phyloP scores from a whole-genome alignment of 2,113 vertebrate species.

The Elachura formosa region DNA sequence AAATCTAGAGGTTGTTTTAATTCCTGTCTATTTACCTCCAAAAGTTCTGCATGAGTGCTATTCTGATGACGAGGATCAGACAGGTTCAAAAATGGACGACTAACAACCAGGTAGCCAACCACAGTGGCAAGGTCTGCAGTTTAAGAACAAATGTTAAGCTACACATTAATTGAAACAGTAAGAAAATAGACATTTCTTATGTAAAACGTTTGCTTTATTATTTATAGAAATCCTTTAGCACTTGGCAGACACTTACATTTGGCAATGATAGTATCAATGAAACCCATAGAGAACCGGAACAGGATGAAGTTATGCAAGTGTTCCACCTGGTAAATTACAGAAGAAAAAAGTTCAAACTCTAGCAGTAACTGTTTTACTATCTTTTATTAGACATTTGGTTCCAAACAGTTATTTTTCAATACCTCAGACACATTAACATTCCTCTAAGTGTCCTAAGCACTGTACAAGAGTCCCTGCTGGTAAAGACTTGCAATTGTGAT shows the following conservation, averaged over 20 bases:
- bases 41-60: slow-evolving; percentile 87
- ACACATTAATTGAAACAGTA: not conserved
- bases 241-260: slow-evolving; percentile 86
- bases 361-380: not conserved
- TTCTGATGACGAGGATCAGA: slow-evolving; percentile 83
- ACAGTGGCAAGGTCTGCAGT: slow-evolving; percentile 90
- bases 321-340: slow-evolving; percentile 79
- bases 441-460: not conserved
- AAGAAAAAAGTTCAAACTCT: not conserved
- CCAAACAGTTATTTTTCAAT: not conserved
- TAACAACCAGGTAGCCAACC: slow-evolving; percentile 94
- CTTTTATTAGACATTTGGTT: not conserved
- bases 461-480: not conserved
- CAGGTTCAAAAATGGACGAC: slow-evolving; percentile 86
- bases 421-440: not conserved
- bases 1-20: not conserved
- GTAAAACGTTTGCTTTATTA: not conserved
- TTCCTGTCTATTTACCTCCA: slow-evolving; percentile 80
- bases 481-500: not conserved
- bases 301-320: slow-evolving; percentile 96
- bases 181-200: not conserved
- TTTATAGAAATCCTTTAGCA: not conserved
- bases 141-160: not conserved
- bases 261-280: slow-evolving; percentile 92
- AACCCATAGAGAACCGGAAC: slow-evolving; percentile 98